Conservation (phyloP, 2,888 invertebrate species). For the Lasioglossum villosulum region DNA sequence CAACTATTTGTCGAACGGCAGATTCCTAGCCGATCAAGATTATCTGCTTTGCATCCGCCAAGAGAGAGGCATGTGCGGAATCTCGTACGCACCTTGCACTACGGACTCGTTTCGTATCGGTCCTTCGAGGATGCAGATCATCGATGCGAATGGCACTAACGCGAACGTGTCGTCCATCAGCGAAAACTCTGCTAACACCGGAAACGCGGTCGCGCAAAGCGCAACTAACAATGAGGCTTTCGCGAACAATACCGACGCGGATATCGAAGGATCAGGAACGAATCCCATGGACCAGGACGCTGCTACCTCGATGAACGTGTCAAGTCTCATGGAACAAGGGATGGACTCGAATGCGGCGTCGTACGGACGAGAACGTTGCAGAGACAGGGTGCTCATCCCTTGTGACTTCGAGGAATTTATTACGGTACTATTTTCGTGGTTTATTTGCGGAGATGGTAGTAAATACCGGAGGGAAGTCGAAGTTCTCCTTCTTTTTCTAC, state of each 20-base stretch:
- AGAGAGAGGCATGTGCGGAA: conserved; percentile 90
- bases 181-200: neutral
- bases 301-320: conserved; percentile 62
- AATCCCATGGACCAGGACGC: conserved; percentile 73
- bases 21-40: conserved; percentile 92
- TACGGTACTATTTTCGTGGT: conserved; percentile 84
- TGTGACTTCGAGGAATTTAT: conserved; percentile 94
- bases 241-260: conserved; percentile 45
- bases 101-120: conserved; percentile 92
- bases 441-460: neutral
- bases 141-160: conserved; percentile 32
- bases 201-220: conserved; percentile 42
- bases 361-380: conserved; percentile 86
- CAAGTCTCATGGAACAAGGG: conserved; percentile 78
- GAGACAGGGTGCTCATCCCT: conserved; percentile 91
- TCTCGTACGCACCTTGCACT: conserved; percentile 91
- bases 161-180: neutral
- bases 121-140: conserved; percentile 71
- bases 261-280: conserved; percentile 81
- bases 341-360: neutral
- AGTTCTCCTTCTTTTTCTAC: neutral
- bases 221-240: neutral
- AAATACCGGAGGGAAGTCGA: neutral
- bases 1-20: conserved; percentile 93
- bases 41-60: conserved; percentile 91